phyloP scores from a whole-genome alignment of 2,113 vertebrate species.

The Pogona vitticeps region DNA sequence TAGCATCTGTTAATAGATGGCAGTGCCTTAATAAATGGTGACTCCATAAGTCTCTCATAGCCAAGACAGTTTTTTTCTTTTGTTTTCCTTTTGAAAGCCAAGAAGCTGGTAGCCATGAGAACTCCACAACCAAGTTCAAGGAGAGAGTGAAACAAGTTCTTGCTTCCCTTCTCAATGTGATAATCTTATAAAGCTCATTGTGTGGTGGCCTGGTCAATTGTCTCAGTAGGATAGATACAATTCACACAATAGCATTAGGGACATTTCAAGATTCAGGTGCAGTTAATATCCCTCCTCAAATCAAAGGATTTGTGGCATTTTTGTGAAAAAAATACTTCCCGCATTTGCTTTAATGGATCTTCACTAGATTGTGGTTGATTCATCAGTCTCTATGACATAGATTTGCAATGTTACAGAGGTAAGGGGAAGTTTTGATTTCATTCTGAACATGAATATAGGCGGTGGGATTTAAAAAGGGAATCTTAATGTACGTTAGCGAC shows the following conservation, averaged over 20 bases:
- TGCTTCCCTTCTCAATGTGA: too few relatives aligned
- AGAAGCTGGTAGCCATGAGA: not conserved
- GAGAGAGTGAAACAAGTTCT: not conserved
- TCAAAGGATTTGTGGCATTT: not conserved
- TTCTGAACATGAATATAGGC: not conserved
- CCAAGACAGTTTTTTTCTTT: not conserved
- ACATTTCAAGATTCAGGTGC: not conserved
- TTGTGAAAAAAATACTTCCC: not conserved
- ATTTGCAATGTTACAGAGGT: not conserved
- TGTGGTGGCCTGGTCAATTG: not conserved
- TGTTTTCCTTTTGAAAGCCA: not conserved
- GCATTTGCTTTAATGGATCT: not conserved
- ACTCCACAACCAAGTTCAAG: not conserved
- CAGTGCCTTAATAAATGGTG: too few relatives aligned
- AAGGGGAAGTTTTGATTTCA: not conserved
- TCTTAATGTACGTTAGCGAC: slow-evolving; percentile 7
- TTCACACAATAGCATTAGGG: not conserved
- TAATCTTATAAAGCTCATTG: not conserved
- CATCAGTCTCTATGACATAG: not conserved
- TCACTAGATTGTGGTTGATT: not conserved
- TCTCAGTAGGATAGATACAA: not conserved
- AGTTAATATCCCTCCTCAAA: not conserved
- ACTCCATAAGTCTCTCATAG: too few relatives aligned
- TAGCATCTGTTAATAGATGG: not conserved
- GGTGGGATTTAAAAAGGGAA: not conserved